A percentile compares a stretch with the other conserved stretches of the same genome.
These are phyloP conservation scores for Bombylius major DNA, from an alignment of 2,888 invertebrate genomes.

Conservation along the genomic window DNA sequence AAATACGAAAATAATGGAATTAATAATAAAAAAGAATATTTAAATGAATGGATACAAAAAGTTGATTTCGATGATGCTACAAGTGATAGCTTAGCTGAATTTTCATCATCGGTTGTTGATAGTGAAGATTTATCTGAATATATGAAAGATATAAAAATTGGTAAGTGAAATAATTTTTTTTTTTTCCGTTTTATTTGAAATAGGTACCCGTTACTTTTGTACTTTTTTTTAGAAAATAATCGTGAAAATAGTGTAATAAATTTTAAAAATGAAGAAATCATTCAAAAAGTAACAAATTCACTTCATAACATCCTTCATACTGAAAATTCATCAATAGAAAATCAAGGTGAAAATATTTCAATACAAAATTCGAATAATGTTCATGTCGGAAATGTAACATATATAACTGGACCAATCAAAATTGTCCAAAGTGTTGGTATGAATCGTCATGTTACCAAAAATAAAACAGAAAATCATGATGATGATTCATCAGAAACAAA, in stretches of 20 bases:
- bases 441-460: background rate
- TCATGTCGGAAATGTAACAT: conserved; percentile 40
- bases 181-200: background rate
- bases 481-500: too few species aligned
- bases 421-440: conserved; percentile 19
- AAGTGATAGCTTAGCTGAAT: background rate
- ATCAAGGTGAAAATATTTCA: conserved; percentile 10
- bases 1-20: too few species aligned
- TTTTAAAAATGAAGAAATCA: too few species aligned
- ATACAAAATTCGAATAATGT: conserved; percentile 29
- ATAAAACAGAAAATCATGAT: too few species aligned
- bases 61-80: background rate
- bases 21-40: background rate
- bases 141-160: background rate
- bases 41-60: conserved; percentile 2
- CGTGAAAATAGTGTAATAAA: too few species aligned
- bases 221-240: too few species aligned
- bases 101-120: conserved; percentile 7
- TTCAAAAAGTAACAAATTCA: background rate
- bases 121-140: conserved; percentile 5
- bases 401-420: conserved; percentile 38
- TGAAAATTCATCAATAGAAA: background rate
- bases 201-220: background rate
- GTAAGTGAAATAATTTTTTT: background rate
- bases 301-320: background rate